phyloP scores from a whole-genome alignment of 2,113 vertebrate species.

The Python bivittatus region DNA sequence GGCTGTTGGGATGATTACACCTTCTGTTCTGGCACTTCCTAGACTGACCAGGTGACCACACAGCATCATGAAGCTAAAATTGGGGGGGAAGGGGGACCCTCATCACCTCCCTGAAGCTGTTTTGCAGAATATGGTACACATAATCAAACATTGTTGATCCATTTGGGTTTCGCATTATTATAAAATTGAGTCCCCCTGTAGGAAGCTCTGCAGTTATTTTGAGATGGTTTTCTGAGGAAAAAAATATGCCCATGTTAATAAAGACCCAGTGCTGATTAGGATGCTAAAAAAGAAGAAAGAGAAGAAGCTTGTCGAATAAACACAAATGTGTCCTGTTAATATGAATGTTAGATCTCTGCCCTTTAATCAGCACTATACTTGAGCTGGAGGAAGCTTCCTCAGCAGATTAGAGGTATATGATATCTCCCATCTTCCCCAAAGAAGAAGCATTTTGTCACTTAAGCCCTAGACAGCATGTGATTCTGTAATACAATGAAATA shows the following conservation, averaged over 20 bases:
- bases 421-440: neutral
- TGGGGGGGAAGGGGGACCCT: neutral
- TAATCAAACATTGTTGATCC: neutral
- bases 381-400: slow-evolving; percentile 35
- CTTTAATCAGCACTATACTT: slow-evolving; percentile 16
- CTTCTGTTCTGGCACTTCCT: no score
- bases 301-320: slow-evolving; percentile 31
- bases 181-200: slow-evolving; percentile 31
- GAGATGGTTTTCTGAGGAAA: slow-evolving; percentile 21
- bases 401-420: neutral
- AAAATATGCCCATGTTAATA: slow-evolving; percentile 7
- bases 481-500: slow-evolving; percentile 36
- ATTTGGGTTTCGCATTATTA: slow-evolving; percentile 3
- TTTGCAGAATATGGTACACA: neutral
- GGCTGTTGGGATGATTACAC: no score
- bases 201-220: slow-evolving; percentile 25
- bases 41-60: no score
- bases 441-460: slow-evolving; percentile 47
- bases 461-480: slow-evolving; percentile 11
- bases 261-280: slow-evolving; percentile 38
- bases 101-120: neutral
- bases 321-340: neutral
- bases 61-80: no score
- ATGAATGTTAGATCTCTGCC: slow-evolving; percentile 33
- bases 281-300: neutral